Percentiles rank a stretch among this genome's conserved stretches.
phyloP scores from a whole-genome alignment of 2,797 vertebrate genomes.

The Tragopan temminckii region DNA sequence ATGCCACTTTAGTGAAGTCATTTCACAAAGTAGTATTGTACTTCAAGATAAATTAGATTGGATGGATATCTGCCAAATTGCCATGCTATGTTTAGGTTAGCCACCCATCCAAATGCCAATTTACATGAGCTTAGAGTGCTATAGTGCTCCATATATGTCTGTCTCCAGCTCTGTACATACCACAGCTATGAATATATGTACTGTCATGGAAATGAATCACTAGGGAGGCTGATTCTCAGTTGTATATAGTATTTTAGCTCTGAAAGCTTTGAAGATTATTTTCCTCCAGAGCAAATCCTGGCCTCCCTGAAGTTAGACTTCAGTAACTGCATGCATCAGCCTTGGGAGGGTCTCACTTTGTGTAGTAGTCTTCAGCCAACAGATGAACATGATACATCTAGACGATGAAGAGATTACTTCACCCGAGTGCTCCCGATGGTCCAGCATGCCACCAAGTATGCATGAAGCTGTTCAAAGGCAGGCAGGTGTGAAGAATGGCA shows the following conservation, averaged over 20 bases:
- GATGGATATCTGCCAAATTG: slow-evolving; percentile 16
- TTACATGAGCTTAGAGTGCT: background rate
- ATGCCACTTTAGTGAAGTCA: slow-evolving; percentile 38
- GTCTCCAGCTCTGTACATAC: slow-evolving; percentile 50
- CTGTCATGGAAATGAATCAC: slow-evolving; percentile 5
- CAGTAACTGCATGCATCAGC: background rate
- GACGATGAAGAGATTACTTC: background rate
- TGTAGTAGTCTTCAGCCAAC: background rate
- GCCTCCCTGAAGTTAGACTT: background rate
- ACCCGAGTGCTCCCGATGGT: accelerated
- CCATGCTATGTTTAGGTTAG: slow-evolving; percentile 24
- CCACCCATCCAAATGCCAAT: background rate
- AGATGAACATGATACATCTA: background rate
- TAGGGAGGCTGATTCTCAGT: slow-evolving; percentile 13
- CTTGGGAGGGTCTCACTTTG: background rate
- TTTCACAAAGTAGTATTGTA: slow-evolving; percentile 15
- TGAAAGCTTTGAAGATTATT: background rate
- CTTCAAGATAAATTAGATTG: slow-evolving; percentile 40
- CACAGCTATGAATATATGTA: slow-evolving; percentile 47
- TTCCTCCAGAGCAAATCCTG: background rate
- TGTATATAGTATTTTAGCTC: slow-evolving; percentile 40
- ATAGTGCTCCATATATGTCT: slow-evolving; percentile 65
- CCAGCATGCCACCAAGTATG: background rate
- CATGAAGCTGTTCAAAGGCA: accelerated
- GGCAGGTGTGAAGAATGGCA: background rate